These are phyloP conservation scores for Drosophila phalerata DNA, from an alignment of 2,888 invertebrate species.

Conservation along the genomic window DNA sequence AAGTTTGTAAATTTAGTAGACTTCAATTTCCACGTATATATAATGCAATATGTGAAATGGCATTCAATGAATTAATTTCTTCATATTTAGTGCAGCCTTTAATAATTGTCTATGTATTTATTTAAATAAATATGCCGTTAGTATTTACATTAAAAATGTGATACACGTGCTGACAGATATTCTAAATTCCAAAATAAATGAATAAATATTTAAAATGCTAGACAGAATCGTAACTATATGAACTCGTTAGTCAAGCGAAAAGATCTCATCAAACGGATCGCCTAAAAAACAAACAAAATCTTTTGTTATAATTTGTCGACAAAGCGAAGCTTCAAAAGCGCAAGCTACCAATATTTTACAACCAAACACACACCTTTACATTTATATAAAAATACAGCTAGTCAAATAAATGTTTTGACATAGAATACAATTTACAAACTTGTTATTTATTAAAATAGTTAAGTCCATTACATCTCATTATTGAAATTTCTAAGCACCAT, in stretches of 20 bases:
- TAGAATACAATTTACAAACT: background rate
- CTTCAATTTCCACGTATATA: no score
- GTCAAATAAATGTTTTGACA: background rate
- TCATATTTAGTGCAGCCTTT: no score
- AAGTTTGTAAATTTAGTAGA: no score
- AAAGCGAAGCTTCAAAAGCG: conserved; percentile 15
- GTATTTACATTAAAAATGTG: background rate
- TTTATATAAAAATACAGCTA: conserved; percentile 1
- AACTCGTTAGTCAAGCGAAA: conserved; percentile 4
- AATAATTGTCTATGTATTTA: no score
- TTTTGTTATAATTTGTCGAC: conserved; percentile 52
- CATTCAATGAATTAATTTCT: no score
- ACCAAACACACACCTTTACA: conserved; percentile 14
- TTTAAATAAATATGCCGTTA: background rate
- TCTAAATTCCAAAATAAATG: background rate
- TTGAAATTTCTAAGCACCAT: background rate
- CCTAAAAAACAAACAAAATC: conserved; percentile 14
- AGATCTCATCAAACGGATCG: conserved; percentile 1
- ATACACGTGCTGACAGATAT: background rate
- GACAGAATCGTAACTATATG: conserved; percentile 1
- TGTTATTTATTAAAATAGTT: background rate
- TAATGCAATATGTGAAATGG: no score
- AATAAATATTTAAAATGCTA: background rate
- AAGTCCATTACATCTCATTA: no score
- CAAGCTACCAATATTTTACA: conserved; percentile 38